Percentiles rank a stretch among this genome's conserved stretches.
Evolutionary conservation across 1,140 invertebrate species (phyloP).

Genomic region (Camponotus floridanus): DNA sequence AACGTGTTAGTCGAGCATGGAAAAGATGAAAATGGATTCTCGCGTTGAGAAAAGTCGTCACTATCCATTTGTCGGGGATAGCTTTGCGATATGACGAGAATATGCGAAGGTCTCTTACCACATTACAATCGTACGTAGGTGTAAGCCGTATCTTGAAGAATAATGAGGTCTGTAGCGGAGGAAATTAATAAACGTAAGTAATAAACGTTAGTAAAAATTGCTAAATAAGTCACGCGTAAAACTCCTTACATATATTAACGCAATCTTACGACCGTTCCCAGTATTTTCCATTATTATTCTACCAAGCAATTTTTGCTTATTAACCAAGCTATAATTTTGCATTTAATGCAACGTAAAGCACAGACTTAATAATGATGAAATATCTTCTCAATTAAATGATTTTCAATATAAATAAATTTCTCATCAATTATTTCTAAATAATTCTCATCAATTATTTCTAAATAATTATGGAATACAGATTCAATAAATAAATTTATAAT

Average conservation of each 20-base stretch:
- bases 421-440: neutral
- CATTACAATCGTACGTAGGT: slow-evolving; percentile 20
- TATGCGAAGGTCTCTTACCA: slow-evolving; percentile 11
- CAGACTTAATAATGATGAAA: neutral
- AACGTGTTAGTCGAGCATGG: neutral
- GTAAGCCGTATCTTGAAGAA: slow-evolving; percentile 40
- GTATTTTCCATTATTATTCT: slow-evolving; percentile 20
- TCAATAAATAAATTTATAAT: neutral
- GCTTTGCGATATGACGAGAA: neutral
- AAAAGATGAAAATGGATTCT: neutral
- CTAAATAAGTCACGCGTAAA: slow-evolving; percentile 26
- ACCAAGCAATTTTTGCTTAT: too few species aligned
- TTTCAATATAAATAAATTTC: neutral
- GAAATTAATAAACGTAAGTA: slow-evolving; percentile 52
- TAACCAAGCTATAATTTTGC: slow-evolving; percentile 21
- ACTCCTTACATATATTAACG: slow-evolving; percentile 28
- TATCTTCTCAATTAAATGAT: slow-evolving; percentile 12
- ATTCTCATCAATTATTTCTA: neutral
- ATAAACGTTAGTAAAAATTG: slow-evolving; percentile 48
- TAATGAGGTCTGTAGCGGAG: slow-evolving; percentile 38
- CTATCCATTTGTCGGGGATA: slow-evolving; percentile 5
- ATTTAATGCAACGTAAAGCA: neutral
- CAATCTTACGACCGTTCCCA: slow-evolving; percentile 30
- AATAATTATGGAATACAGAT: neutral
- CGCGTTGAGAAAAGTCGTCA: neutral